Evolutionary conservation across 1,140 invertebrate species (phyloP), one percentile per base, ranked within the genome.

Genomic region (Pachypeltis micranthus): DNA sequence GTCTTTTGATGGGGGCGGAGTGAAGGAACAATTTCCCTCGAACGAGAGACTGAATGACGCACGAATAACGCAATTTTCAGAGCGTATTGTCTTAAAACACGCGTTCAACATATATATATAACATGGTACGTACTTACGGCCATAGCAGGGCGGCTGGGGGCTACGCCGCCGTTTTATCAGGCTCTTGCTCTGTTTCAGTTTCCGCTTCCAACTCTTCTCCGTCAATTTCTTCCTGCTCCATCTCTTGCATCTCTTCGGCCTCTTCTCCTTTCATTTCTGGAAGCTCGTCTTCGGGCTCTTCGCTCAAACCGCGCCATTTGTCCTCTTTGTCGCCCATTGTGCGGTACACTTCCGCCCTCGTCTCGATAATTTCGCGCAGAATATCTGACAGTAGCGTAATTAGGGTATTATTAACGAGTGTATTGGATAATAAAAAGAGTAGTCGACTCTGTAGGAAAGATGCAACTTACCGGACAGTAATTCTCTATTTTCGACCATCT

Each of bases 401-500:
- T 10, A 16, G 31, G 7, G 7, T 39, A 39, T 7, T 39, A 39
- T 10, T 39, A 7, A n/a, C 34, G n/a, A 39, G 34, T n/a, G n/a
- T n/a, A n/a, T n/a, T n/a, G n/a, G n/a, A n/a, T n/a, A n/a, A 39
- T 16, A 39, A 7, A 39, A 10, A 39, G 31, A 39, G 7, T 39
- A 39, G 31, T 10, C 16, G 16, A 16, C 7, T 16, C 31, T 39
- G 16, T 16, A 16, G 16, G 31, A 39, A 39, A 39, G 31, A 39
- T 39, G 19, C 29, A 34, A 62, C 61, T 66, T 74, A 86, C 85
- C 85, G 72, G 84, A 84, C 23, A 93, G 77, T 28, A 92, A 78
- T 70, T 90, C 83, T 58, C 85, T 79, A 62, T 87, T 90, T 66
- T 86, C 84, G 55, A 90, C 81, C 72, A 88, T 83, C 54, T 83